Conservation (phyloP, 2,888 invertebrate genomes). For the Dioctria linearis region DNA sequence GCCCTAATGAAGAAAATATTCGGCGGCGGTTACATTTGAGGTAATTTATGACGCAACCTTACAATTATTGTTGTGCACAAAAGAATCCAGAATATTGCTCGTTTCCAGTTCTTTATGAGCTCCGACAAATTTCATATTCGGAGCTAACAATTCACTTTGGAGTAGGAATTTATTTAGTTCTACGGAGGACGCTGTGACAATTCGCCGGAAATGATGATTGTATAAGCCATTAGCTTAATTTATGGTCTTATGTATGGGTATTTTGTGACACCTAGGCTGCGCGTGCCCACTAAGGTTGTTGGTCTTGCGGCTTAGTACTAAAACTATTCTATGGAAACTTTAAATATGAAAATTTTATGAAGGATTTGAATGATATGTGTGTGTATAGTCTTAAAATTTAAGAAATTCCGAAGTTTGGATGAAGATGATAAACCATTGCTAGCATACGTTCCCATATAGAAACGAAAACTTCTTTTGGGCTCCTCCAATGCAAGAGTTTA, state of each 20-base stretch:
- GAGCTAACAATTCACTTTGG: constrained; percentile 32
- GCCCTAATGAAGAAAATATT: constrained; percentile 41
- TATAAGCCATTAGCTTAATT: constrained; percentile 31
- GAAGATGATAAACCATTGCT: too few relatives aligned
- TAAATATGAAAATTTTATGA: too few relatives aligned
- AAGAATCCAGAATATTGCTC: constrained; percentile 44
- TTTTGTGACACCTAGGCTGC: too few relatives aligned
- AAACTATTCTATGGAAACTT: too few relatives aligned
- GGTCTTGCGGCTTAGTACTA: too few relatives aligned
- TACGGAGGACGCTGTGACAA: not conserved
- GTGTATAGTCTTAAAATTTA: too few relatives aligned
- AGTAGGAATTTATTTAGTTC: constrained; percentile 11
- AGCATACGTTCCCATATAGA: too few relatives aligned
- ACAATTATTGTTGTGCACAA: constrained; percentile 26
- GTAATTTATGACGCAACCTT: constrained; percentile 25
- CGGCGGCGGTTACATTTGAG: constrained; percentile 37
- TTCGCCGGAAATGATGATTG: constrained; percentile 24
- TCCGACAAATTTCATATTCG: constrained; percentile 41
- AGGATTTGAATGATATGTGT: too few relatives aligned
- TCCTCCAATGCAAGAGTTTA: too few relatives aligned
- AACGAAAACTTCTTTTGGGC: too few relatives aligned
- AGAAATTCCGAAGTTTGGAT: too few relatives aligned
- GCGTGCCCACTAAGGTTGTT: too few relatives aligned
- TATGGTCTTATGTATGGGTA: not conserved
- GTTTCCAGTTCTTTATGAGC: constrained; percentile 42